A percentile compares a stretch with the other conserved stretches of the same genome.
Evolutionary conservation across 2,888 invertebrate species (phyloP).

Genomic region (Cephonodes hylas): DNA sequence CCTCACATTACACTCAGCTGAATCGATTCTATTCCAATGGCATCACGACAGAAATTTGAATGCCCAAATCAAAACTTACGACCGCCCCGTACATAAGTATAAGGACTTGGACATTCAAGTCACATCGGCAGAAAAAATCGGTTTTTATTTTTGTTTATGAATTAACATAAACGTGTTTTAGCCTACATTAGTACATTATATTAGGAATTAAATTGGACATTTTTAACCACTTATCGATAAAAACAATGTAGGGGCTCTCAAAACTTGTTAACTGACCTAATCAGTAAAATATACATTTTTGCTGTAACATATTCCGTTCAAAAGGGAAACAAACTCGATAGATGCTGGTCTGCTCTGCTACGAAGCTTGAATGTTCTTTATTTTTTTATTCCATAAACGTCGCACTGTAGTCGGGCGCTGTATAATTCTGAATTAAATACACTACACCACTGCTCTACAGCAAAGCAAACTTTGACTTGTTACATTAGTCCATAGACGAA

Average conservation of each 20-base stretch:
- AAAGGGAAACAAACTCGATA: background rate
- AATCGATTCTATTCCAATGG: conserved; percentile 42
- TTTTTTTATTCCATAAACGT: conserved; percentile 7
- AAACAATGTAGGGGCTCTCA: too few species aligned
- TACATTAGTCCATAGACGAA: conserved; percentile 37
- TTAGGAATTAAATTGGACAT: background rate
- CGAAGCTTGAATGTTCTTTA: background rate
- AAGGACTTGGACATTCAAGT: conserved; percentile 12
- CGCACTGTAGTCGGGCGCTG: conserved; percentile 21
- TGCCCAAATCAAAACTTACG: conserved; percentile 17
- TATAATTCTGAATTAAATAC: conserved; percentile 47
- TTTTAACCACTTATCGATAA: too few species aligned
- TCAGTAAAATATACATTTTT: too few species aligned
- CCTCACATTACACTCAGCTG: conserved; percentile 26
- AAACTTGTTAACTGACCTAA: too few species aligned
- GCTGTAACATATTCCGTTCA: background rate
- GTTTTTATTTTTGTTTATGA: background rate
- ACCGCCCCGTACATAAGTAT: background rate
- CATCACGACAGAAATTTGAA: conserved; percentile 39
- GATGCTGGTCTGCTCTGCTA: background rate
- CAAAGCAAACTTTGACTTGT: conserved; percentile 56
- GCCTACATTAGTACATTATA: background rate
- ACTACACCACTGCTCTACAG: conserved; percentile 44
- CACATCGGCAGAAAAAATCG: background rate
- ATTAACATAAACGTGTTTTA: background rate